phyloP scores from a whole-genome alignment of 1,140 invertebrate genomes.

The Papilio glaucus region DNA sequence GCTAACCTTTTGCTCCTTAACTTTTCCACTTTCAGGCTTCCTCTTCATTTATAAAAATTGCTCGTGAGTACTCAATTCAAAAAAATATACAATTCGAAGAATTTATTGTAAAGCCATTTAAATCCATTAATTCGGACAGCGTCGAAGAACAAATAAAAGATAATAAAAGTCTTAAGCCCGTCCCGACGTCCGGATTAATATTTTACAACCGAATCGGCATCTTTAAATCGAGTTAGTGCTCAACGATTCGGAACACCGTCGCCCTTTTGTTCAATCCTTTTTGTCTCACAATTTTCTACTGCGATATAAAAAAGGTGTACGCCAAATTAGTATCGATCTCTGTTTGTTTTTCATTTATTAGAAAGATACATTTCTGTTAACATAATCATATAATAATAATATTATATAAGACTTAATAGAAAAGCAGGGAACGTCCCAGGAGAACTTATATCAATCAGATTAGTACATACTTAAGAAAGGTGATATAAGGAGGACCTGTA shows the following conservation, averaged over 20 bases:
- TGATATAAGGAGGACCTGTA: too few species aligned
- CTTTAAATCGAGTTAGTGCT: slow-evolving; percentile 28
- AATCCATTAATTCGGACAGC: neutral
- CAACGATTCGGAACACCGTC: slow-evolving; percentile 8
- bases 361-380: neutral
- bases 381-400: too few species aligned
- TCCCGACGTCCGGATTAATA: slow-evolving; percentile 9
- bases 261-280: neutral
- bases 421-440: too few species aligned
- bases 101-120: neutral
- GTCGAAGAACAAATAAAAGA: neutral
- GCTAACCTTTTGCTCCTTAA: too few species aligned
- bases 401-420: too few species aligned
- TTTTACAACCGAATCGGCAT: slow-evolving; percentile 28
- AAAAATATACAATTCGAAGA: too few species aligned
- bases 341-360: neutral
- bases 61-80: too few species aligned
- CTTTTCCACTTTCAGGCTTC: too few species aligned
- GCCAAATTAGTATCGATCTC: neutral
- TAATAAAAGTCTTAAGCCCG: slow-evolving; percentile 6
- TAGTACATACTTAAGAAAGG: too few species aligned
- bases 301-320: neutral
- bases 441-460: too few species aligned
- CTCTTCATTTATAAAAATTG: too few species aligned
- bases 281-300: slow-evolving; percentile 3